A percentile compares a stretch with the other conserved stretches of the same genome.
phyloP scores from a whole-genome alignment of 2,113 vertebrate genomes.

The Pagrus major region DNA sequence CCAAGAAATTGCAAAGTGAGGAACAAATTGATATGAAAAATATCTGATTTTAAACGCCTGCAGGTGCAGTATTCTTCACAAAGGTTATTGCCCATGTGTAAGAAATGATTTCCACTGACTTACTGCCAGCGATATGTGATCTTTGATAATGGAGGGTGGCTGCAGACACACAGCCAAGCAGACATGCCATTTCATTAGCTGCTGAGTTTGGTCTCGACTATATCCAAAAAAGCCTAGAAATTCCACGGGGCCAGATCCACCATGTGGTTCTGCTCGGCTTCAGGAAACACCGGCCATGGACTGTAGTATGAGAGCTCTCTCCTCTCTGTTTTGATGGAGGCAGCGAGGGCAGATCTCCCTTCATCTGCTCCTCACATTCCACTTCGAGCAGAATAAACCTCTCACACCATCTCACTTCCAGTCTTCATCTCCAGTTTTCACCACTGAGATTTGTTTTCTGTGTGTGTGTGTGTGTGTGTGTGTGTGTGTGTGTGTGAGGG shows the following conservation, averaged over 20 bases:
- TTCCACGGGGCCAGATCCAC: constrained; percentile 49
- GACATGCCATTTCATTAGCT: constrained; percentile 48
- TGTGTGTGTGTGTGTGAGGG: neutral
- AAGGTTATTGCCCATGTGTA: neutral
- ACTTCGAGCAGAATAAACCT: constrained; percentile 18
- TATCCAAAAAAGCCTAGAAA: constrained; percentile 61
- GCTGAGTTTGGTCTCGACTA: constrained; percentile 56
- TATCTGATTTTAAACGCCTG: neutral
- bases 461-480: neutral
- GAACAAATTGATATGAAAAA: neutral
- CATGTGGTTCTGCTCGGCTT: constrained; percentile 67
- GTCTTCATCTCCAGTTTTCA: constrained; percentile 29
- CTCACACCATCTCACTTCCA: constrained; percentile 27
- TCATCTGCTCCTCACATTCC: constrained; percentile 63
- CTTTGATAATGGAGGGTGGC: neutral
- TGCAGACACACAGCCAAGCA: constrained; percentile 7
- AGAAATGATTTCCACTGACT: neutral
- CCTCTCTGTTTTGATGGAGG: constrained; percentile 62
- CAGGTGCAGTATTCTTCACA: neutral
- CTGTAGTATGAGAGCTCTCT: constrained; percentile 37
- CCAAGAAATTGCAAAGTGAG: neutral
- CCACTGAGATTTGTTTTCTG: neutral
- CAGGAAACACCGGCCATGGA: constrained; percentile 53
- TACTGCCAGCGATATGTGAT: neutral
- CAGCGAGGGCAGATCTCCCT: constrained; percentile 31